Evolutionary conservation across 2,888 invertebrate species (phyloP).

Genomic region (Philhelius pedissequus): DNA sequence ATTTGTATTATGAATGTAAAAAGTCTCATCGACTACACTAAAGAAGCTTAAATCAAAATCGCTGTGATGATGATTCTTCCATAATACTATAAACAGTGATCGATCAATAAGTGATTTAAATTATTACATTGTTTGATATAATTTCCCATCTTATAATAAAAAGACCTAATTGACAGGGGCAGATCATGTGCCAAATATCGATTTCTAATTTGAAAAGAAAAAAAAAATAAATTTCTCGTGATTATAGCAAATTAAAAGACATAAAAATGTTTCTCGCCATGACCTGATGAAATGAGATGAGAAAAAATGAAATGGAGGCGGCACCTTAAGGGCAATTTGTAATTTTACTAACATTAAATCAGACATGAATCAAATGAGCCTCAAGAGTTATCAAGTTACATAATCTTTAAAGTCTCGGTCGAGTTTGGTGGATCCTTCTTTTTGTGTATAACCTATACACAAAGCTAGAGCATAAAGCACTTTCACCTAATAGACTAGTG

Average conservation of each 20-base stretch:
- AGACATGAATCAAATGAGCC: constrained; percentile 16
- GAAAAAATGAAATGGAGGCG: neutral
- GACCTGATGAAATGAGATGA: neutral
- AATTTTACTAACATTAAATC: constrained; percentile 44
- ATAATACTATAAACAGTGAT: no score
- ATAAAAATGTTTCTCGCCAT: neutral
- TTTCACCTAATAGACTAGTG: constrained; percentile 33
- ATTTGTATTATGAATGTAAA: neutral
- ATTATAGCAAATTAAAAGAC: constrained; percentile 13
- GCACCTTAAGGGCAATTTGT: constrained; percentile 43
- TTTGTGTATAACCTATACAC: constrained; percentile 18
- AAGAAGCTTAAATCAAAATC: constrained; percentile 53
- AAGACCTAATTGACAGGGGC: constrained; percentile 50
- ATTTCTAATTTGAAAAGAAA: constrained; percentile 23
- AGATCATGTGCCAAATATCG: constrained; percentile 15
- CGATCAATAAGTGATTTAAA: no score
- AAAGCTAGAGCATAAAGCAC: constrained; percentile 8
- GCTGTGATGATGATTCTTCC: constrained; percentile 9
- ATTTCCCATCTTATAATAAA: neutral
- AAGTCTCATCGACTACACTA: constrained; percentile 56
- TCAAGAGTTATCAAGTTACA: constrained; percentile 14
- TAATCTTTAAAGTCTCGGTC: constrained; percentile 7
- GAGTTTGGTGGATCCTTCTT: neutral
- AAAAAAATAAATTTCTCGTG: constrained; percentile 49
- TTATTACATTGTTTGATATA: neutral